Evolutionary conservation across 2,888 invertebrate species (phyloP).

Genomic region (Drepana falcataria): DNA sequence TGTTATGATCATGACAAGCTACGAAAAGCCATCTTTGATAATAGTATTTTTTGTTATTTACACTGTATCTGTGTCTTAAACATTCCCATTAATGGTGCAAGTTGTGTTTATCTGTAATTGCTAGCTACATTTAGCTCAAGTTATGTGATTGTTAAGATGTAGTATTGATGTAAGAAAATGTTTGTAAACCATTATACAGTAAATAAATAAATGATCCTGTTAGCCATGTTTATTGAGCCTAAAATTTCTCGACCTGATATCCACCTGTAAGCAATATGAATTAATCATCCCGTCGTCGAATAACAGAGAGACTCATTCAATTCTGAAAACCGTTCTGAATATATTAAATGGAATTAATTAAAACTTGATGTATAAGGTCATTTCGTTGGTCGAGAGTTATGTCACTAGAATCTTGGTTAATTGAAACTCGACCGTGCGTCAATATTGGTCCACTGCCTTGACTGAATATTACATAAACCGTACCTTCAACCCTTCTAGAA

Average conservation of each 20-base stretch:
- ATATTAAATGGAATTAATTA: slow-evolving; percentile 18
- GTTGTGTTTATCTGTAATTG: no score
- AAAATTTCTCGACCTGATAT: background rate
- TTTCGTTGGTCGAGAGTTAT: slow-evolving; percentile 12
- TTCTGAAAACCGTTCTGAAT: background rate
- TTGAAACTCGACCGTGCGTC: slow-evolving; percentile 7
- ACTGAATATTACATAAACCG: background rate
- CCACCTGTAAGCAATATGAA: background rate
- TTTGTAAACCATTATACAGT: no score
- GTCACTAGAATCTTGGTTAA: slow-evolving; percentile 13
- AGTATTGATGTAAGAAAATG: no score
- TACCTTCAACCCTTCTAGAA: background rate
- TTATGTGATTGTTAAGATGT: no score
- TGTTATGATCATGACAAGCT: no score
- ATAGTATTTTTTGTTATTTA: no score
- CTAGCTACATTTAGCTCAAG: no score
- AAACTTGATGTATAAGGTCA: slow-evolving; percentile 15
- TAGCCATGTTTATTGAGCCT: no score
- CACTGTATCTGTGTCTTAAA: no score
- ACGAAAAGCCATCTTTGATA: no score
- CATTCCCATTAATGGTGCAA: no score
- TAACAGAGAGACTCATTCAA: background rate
- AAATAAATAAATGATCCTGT: no score
- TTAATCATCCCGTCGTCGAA: background rate
- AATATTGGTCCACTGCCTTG: background rate